These are phyloP conservation scores for Patella ulyssiponensis DNA, from an alignment of 2,888 invertebrate species.

Conservation along the genomic window DNA sequence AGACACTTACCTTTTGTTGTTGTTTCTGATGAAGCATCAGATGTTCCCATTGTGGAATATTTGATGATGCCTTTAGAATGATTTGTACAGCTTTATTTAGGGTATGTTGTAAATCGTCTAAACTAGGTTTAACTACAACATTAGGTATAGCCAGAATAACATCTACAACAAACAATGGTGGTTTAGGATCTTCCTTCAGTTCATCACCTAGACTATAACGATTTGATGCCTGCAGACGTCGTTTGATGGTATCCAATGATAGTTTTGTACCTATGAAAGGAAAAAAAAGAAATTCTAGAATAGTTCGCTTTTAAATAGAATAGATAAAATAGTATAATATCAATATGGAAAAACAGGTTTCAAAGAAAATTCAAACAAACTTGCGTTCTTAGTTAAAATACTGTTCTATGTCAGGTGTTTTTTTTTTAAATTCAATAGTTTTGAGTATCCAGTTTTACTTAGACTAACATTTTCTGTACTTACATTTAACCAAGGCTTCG, in stretches of 20 bases:
- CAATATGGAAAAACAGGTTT: too few relatives aligned
- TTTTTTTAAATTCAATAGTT: too few relatives aligned
- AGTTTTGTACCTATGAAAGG: conserved; percentile 65
- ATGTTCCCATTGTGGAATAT: conserved; percentile 92
- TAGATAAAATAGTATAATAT: too few relatives aligned
- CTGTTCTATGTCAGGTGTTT: too few relatives aligned
- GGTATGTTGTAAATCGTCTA: conserved; percentile 92
- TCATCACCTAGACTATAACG: conserved; percentile 63
- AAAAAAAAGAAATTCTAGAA: too few relatives aligned
- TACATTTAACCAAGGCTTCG: conserved; percentile 85
- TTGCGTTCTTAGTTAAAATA: neutral
- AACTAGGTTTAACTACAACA: conserved; percentile 87
- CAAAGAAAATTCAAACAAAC: neutral
- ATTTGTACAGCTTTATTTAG: conserved; percentile 86
- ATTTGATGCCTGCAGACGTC: conserved; percentile 68
- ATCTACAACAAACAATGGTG: conserved; percentile 82
- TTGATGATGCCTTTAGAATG: conserved; percentile 89
- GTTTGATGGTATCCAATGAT: conserved; percentile 71
- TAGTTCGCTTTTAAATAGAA: too few relatives aligned
- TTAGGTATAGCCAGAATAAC: conserved; percentile 90
- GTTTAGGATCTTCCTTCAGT: conserved; percentile 59
- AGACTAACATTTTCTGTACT: conserved; percentile 24
- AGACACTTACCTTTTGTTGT: conserved; percentile 62
- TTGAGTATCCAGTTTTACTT: too few relatives aligned
- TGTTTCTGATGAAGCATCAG: conserved; percentile 74